Conservation (phyloP, 2,888 invertebrate species). For the Exephanes ischioxanthus region DNA sequence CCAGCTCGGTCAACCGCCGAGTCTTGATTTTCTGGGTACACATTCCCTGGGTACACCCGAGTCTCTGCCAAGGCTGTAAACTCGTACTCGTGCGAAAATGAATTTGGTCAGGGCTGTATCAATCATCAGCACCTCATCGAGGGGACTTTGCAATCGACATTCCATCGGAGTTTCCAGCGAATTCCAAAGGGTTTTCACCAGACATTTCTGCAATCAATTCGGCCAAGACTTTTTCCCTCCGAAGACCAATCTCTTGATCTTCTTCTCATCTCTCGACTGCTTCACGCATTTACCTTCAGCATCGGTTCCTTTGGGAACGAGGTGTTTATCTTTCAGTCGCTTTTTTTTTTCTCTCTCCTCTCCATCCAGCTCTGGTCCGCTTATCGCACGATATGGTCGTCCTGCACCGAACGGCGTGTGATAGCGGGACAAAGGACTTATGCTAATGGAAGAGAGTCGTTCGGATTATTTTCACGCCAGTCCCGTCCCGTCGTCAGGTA, state of each 20-base stretch:
- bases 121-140: not conserved
- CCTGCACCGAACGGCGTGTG: slow-evolving; percentile 21
- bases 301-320: slow-evolving; percentile 12
- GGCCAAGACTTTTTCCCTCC: not conserved
- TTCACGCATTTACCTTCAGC: slow-evolving; percentile 23
- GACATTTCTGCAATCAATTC: slow-evolving; percentile 14
- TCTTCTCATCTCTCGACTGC: not conserved
- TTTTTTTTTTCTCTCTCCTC: slow-evolving; percentile 11
- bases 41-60: slow-evolving; percentile 1
- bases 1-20: slow-evolving; percentile 31
- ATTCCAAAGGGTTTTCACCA: not conserved
- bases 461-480: slow-evolving; percentile 67
- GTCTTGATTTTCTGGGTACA: slow-evolving; percentile 32
- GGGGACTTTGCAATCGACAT: not conserved
- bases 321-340: not conserved
- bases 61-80: not conserved
- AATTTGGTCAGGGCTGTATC: not conserved
- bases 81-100: not conserved
- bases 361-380: slow-evolving; percentile 22
- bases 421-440: slow-evolving; percentile 68
- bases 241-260: slow-evolving; percentile 13
- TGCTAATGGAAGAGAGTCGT: slow-evolving; percentile 66
- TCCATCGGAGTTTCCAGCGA: not conserved
- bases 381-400: slow-evolving; percentile 40
- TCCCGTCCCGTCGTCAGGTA: slow-evolving; percentile 40